Percentiles rank a stretch among this genome's conserved stretches.
These are phyloP conservation scores for Onychorhynchus coronatus DNA, from an alignment of 2,113 vertebrate genomes.

Conservation along the genomic window DNA sequence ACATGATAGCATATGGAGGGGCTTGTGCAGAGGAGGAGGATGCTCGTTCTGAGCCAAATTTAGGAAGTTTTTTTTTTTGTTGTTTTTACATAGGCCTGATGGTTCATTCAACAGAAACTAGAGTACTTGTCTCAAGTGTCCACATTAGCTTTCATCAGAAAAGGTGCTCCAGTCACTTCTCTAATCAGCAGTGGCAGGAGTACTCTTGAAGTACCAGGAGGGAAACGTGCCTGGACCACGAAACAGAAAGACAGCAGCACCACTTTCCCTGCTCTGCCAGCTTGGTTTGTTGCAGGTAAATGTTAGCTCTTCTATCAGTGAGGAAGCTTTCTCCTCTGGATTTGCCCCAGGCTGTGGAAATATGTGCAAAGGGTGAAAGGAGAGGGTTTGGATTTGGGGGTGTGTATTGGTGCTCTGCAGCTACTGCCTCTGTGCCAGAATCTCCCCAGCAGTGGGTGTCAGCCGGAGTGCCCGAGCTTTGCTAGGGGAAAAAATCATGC, in stretches of 20 bases:
- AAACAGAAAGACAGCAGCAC: background rate
- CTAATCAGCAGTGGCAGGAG: background rate
- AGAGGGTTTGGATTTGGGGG: background rate
- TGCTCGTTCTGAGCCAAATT: background rate
- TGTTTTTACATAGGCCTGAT: background rate
- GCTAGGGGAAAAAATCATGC: background rate
- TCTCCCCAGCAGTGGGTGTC: fast-evolving
- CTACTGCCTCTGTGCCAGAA: background rate
- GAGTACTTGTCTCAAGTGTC: background rate
- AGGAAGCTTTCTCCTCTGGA: background rate
- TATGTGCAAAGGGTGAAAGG: too few species aligned
- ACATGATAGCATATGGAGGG: background rate
- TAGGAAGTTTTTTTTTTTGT: background rate
- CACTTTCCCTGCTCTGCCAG: background rate
- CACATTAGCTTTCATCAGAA: background rate
- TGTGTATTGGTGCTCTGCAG: background rate
- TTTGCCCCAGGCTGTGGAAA: background rate
- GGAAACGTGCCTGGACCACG: background rate
- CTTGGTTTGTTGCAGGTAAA: background rate
- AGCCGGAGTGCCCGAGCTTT: background rate
- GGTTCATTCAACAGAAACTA: background rate
- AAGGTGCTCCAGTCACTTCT: background rate
- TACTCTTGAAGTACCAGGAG: background rate
- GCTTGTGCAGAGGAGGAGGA: background rate
- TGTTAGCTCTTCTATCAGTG: background rate